Conservation (phyloP, 2,888 invertebrate species). For the Tetranychus piercei region DNA sequence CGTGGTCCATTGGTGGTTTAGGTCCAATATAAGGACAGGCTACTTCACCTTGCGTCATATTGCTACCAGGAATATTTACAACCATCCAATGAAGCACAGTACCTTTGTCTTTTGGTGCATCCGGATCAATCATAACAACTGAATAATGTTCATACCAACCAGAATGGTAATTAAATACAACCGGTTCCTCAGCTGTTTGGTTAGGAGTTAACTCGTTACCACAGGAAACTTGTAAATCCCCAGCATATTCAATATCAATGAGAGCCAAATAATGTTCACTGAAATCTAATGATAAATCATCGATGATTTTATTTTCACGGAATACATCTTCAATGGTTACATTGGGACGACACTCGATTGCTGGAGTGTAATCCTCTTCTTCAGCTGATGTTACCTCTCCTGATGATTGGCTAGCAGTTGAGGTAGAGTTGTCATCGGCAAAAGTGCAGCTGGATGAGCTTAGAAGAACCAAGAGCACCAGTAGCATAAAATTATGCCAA, state of each 20-base stretch:
- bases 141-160: slow-evolving; percentile 1
- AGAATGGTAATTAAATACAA: not conserved
- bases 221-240: not conserved
- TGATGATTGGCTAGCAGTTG: not conserved
- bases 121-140: not conserved
- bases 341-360: not conserved
- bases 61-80: not conserved
- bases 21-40: not conserved
- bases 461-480: not conserved
- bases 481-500: not conserved
- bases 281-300: not conserved
- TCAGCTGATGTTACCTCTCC: not conserved
- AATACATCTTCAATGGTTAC: not conserved
- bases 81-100: not conserved
- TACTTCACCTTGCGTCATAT: not conserved
- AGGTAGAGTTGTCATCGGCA: not conserved
- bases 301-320: not conserved
- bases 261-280: not conserved
- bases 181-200: not conserved
- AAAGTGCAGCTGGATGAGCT: not conserved
- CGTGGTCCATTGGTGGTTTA: not conserved
- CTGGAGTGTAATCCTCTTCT: not conserved
- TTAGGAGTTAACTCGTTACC: not conserved
- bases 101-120: not conserved
- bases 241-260: not conserved